Base-by-base conservation (phyloP, 2,797 vertebrate species). In the Pteropus rufus region DNA sequence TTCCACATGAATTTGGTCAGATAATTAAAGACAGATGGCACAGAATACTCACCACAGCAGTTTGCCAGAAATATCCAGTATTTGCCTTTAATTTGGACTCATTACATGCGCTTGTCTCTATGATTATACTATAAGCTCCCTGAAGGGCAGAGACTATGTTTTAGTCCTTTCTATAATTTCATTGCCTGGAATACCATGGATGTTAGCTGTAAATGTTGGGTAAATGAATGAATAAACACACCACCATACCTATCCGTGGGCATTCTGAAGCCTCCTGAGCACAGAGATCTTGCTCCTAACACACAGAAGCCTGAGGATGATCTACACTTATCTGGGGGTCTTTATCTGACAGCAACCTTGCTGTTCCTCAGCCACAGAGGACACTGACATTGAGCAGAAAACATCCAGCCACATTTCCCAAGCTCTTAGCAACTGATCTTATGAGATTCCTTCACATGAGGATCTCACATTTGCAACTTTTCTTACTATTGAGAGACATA, bases 381-480 rank as follows among this genome's bases (percentile, higher is more conserved):
- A 49, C 54, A 36, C 9, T 36, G 15, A 29, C 29, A 91, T 3
- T 23, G 12, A 91, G 56, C 56, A 95, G 56, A 24, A 69, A 95
- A 64, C 10, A 58, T 26, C 36, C 69, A 73, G 52, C 60, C 39
- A 39, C 14, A 76, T 31, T 18, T 85, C 29, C 19, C 29, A 58
- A 39, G 39, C 44, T 62, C 34, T 87, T 49, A 49, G 9, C 44
- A 81, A 64, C 23, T 6, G 52, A 79, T 39, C 5, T 46, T 69
- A n/a, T 21, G 52, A 75, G 93, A 56, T 97, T 81, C 1, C 90
- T 91, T 52, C 73, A 90, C 82, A 92, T 62, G 76, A 96, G 5
- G 4, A 84, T 34, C 90, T 72, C 93, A 96, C 91, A 96, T 98
- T 96, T 96, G 92, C 92, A 97, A 97, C 64, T 94, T 96, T 98